Conservation (phyloP, 2,888 invertebrate species). For the Dynastes grantii region DNA sequence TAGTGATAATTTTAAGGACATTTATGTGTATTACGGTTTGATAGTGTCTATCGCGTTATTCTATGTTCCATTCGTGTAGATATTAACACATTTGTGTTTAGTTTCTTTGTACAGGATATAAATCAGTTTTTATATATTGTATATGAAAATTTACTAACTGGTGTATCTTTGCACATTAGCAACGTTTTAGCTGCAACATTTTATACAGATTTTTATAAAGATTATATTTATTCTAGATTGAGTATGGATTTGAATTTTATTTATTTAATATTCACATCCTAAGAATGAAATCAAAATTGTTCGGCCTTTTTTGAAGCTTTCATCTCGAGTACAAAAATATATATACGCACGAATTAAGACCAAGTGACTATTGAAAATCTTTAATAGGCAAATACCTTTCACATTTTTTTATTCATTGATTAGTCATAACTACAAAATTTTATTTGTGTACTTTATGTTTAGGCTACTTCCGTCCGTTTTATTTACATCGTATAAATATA, state of each 20-base stretch:
- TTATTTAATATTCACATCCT: neutral
- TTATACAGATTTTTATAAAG: conserved; percentile 34
- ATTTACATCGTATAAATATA: neutral
- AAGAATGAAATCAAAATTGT: conserved; percentile 7
- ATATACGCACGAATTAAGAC: no score
- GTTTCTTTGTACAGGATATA: neutral
- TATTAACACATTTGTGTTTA: conserved; percentile 17
- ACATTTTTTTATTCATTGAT: neutral
- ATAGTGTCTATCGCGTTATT: conserved; percentile 6
- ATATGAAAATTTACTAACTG: conserved; percentile 30
- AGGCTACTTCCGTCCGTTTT: conserved; percentile 29
- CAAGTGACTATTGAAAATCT: no score
- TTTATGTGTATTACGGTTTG: neutral
- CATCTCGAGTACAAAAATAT: neutral
- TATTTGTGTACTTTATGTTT: neutral
- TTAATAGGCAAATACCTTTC: neutral
- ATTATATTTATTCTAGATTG: conserved; percentile 30
- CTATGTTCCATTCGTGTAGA: conserved; percentile 7
- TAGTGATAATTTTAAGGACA: conserved; percentile 22
- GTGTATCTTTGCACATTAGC: conserved; percentile 21
- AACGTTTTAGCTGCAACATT: conserved; percentile 40
- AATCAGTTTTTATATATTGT: conserved; percentile 19
- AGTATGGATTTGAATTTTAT: conserved; percentile 35
- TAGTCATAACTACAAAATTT: neutral
- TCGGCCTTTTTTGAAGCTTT: neutral